Conservation (phyloP, 2,113 vertebrate genomes). For the Carollia perspicillata region DNA sequence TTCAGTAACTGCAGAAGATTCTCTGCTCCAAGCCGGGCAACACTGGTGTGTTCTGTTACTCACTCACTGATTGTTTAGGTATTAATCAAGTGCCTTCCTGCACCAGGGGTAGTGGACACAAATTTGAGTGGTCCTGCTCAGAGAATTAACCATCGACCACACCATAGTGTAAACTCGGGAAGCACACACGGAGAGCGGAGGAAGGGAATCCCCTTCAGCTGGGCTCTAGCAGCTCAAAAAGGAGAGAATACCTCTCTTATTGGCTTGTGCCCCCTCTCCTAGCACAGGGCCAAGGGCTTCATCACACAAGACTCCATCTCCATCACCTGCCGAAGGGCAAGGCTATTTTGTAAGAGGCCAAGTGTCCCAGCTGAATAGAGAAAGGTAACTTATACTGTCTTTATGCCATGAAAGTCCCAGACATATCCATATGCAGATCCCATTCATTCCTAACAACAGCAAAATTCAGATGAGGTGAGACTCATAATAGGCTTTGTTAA, state of each 20-base stretch:
- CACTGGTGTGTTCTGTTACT: not conserved
- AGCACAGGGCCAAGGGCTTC: not conserved
- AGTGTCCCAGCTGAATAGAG: not conserved
- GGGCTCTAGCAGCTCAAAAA: too few relatives aligned
- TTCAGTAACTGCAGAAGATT: not conserved
- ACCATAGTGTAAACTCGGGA: not conserved
- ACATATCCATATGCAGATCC: not conserved
- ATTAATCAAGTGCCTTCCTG: not conserved
- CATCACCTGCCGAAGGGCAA: too few relatives aligned
- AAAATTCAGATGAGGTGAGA: not conserved
- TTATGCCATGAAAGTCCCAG: not conserved
- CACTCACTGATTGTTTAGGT: not conserved
- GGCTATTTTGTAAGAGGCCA: not conserved
- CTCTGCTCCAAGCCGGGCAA: not conserved
- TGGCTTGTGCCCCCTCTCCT: not conserved
- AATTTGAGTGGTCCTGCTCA: not conserved
- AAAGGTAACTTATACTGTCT: not conserved
- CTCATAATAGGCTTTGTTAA: not conserved
- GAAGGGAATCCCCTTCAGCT: not conserved
- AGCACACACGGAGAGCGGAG: not conserved
- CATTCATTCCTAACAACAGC: not conserved
- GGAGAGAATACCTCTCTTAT: not conserved
- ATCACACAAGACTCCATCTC: not conserved
- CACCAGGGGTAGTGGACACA: too few relatives aligned
- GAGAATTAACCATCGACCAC: too few relatives aligned